Base-by-base conservation (phyloP, 2,797 vertebrate genomes). In the Parotocinclus haroldoi region DNA sequence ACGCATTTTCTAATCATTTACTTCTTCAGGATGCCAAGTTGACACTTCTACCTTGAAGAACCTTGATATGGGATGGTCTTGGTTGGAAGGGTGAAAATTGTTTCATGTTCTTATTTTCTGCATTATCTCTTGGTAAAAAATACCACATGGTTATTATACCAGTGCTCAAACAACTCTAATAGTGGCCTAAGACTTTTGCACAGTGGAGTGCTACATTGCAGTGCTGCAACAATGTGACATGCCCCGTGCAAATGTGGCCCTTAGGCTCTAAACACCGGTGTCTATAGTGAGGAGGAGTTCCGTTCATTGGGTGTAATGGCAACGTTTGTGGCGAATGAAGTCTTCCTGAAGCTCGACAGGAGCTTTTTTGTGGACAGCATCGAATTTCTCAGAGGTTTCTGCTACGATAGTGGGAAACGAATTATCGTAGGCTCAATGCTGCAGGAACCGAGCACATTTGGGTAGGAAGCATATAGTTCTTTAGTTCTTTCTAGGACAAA, bases 241-340 rank as follows among this genome's bases (percentile, higher is more conserved):
- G n/a, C 27, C 27, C 27, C 5, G 27, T 27, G 27, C 27, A 27
- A 27, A 2, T 27, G 27, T 27, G 27, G 68, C 54, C 16, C 68
- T 69, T 76, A 91, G 90, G 73, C 66, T 39, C 84, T 91, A 83
- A 82, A 89, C 79, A 83, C 81, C 0, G 89, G 86, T 0, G 10
- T 64, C 49, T 91, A 88, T 80, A 89, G 88, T 0, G 82, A 86
- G 70, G 78, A 79, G 39, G 88, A 90, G 83, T 89, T 92, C 66
- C 84, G 68, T 9, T 89, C 83, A 0, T 72, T 92, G 71, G 89
- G 82, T 17, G 65, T 88, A 14, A 89, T 90, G 88, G 87, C 89
- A 0, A 77, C 90, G 0, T 91, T 87, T 71, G 88, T 91, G 74
- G 53, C 11, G 12, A 90, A 91, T 58, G 82, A 90, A 73, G 79